These are phyloP conservation scores for Amblyraja radiata DNA, from an alignment of 2,797 vertebrate species.

Conservation along the genomic window DNA sequence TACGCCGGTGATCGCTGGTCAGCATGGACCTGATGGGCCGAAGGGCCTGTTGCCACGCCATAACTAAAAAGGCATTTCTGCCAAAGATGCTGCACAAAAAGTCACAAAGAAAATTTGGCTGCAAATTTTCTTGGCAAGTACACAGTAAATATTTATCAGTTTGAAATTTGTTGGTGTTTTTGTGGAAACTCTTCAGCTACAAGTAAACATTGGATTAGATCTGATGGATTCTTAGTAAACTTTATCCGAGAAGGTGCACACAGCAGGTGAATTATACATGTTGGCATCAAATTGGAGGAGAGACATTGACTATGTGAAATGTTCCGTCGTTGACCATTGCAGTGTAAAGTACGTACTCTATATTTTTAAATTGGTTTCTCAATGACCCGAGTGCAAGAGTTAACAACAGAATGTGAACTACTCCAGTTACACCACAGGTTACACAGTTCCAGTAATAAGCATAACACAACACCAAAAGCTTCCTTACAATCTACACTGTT, in stretches of 20 bases:
- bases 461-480: not conserved
- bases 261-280: conserved; percentile 16
- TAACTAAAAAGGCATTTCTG: not conserved
- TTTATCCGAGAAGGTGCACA: not conserved
- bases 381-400: no score
- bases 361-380: not conserved
- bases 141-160: not conserved
- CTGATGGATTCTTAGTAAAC: not conserved
- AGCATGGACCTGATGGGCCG: no score
- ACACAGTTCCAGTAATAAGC: not conserved
- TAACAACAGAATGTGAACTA: not conserved
- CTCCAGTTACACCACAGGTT: not conserved
- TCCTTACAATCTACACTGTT: not conserved
- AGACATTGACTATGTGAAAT: not conserved
- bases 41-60: no score
- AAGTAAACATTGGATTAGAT: not conserved
- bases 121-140: not conserved
- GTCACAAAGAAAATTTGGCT: not conserved
- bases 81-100: not conserved
- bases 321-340: not conserved
- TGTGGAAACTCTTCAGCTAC: not conserved
- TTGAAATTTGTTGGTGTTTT: not conserved
- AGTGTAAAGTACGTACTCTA: not conserved
- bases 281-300: not conserved
- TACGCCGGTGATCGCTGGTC: no score